Percentiles rank a stretch among this genome's conserved stretches.
Conservation (phyloP, 1,140 invertebrate species). For the Phortica variegata region DNA sequence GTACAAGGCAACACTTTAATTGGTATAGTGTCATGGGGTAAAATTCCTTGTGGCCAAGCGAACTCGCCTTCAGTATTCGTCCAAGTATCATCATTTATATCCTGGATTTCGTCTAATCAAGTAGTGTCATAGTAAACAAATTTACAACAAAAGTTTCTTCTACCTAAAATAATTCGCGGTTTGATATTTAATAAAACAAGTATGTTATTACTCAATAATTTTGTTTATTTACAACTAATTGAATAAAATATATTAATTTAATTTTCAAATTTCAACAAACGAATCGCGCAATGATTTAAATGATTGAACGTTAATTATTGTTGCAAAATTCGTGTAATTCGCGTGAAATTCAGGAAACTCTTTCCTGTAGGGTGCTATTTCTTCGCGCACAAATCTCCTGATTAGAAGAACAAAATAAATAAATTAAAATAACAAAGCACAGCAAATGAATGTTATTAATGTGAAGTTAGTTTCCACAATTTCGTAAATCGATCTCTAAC, state of each 20-base stretch:
- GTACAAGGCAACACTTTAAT: slow-evolving; percentile 43
- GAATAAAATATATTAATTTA: background rate
- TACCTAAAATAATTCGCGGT: no score
- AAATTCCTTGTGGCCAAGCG: slow-evolving; percentile 59
- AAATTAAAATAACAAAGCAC: no score
- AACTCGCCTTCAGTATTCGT: slow-evolving; percentile 74
- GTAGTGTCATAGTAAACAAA: slow-evolving; percentile 8
- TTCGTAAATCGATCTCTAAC: no score
- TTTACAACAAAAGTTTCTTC: background rate
- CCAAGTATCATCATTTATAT: slow-evolving; percentile 65
- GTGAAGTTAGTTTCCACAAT: no score
- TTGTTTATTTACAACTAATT: slow-evolving; percentile 1
- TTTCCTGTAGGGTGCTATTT: no score
- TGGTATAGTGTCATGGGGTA: slow-evolving; percentile 59
- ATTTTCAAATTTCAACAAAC: slow-evolving; percentile 6
- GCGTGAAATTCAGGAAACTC: no score
- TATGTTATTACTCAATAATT: no score
- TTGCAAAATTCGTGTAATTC: slow-evolving; percentile 16
- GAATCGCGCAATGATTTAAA: slow-evolving; percentile 14
- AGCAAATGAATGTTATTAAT: no score
- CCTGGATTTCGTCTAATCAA: slow-evolving; percentile 62
- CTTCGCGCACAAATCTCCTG: no score
- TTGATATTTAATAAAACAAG: no score
- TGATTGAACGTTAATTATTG: slow-evolving; percentile 3
- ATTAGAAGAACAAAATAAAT: no score